Base-by-base conservation (phyloP, 1,140 invertebrate genomes). In the Scaptomyza pallida region DNA sequence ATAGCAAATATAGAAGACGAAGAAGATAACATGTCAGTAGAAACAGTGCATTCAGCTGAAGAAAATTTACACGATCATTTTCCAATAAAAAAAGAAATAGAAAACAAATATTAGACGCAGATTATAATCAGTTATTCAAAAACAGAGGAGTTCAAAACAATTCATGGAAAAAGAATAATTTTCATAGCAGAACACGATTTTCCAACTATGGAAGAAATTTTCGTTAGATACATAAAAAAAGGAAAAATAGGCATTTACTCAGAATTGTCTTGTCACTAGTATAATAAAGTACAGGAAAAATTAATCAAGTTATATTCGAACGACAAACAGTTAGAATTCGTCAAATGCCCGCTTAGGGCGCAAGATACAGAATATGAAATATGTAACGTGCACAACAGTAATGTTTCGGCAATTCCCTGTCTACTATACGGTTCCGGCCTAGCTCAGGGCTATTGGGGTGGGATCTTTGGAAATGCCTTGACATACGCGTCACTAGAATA, bases 31-130 rank as follows among this genome's bases (percentile, higher is more conserved):
- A 16, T 8, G 9, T 61, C 40, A 43, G 51, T 40, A 40, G 71
- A 15, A 48, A 74, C 72, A 48, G 44, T 74, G 13, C 72, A 74
- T 45, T 74, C 64, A 54, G 64, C 64, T 30, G 64, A 57, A 33
- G 64, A 74, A 60, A 55, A 74, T 10, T 19, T 67, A 40, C 13
- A 35, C 1, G 45, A 75, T 15, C 62, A 75, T 60, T 52, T 71
- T 48, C 10, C 33, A 9, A 67, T 72, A 55, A 59, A 59, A 30
- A 43, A 65, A 12, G 48, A 71, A 63, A 61, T 71, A 35, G 67
- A 65, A 17, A 75, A 71, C 47, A 71, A 61, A 41, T 75, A 57
- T 33, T 56, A 51, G 50, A 71, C 37, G 3, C 61, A 75, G 50
- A 48, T 48, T 13, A n/a, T 48, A 5, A 26, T 48, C 2, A 63